A percentile compares a stretch with the other conserved stretches of the same genome.
Conservation (phyloP, 1,140 invertebrate genomes). For the Eurytemora carolleeae region DNA sequence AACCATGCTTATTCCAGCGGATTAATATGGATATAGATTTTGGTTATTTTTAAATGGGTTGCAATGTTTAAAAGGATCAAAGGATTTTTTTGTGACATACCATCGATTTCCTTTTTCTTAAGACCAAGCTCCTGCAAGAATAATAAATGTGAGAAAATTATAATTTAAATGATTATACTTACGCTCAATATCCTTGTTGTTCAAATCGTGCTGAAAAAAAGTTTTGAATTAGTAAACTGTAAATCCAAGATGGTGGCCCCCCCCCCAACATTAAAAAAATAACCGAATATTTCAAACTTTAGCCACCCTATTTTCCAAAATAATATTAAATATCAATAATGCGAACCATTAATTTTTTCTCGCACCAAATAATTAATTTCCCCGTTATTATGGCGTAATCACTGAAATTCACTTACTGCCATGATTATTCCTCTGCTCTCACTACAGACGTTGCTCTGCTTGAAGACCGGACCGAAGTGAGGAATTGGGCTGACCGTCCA, state of each 20-base stretch:
- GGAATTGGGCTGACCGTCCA: not conserved
- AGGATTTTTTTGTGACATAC: not conserved
- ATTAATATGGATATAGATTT: not conserved
- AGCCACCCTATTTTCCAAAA: not conserved
- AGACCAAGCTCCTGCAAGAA: slow-evolving; percentile 1
- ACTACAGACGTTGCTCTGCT: not conserved
- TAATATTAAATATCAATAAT: not conserved
- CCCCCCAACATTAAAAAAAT: not conserved
- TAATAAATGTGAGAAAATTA: not conserved
- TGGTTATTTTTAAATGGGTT: slow-evolving; percentile 4
- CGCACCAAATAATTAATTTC: not conserved
- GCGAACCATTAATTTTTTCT: not conserved
- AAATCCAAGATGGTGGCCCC: not conserved
- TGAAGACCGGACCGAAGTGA: not conserved
- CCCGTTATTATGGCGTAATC: not conserved
- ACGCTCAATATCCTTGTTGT: slow-evolving; percentile 13
- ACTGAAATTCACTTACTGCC: not conserved
- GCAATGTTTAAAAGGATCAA: not conserved
- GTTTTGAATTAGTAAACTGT: not conserved
- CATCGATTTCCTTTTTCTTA: slow-evolving; percentile 1
- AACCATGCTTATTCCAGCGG: not conserved
- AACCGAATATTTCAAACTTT: not conserved
- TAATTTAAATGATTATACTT: not conserved
- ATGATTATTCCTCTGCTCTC: not conserved
- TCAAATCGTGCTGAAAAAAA: slow-evolving; percentile 9